Conservation (phyloP, 2,797 vertebrate genomes). For the Anomalospiza imberbis region DNA sequence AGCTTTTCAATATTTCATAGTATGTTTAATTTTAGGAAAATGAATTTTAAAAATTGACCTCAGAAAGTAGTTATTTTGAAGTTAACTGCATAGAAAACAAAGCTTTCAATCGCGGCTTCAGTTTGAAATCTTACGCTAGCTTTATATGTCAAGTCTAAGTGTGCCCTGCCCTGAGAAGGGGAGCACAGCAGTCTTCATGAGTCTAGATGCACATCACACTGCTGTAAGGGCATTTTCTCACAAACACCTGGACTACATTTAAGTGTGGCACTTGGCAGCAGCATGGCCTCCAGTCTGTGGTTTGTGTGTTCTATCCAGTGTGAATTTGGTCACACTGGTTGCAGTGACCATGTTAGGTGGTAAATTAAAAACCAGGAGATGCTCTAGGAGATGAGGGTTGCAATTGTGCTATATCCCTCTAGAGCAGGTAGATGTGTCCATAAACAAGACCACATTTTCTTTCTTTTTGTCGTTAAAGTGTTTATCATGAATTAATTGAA, state of each 20-base stretch:
- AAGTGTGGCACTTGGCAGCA: not conserved
- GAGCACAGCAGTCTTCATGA: not conserved
- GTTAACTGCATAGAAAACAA: not conserved
- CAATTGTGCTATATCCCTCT: not conserved
- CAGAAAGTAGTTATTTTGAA: not conserved
- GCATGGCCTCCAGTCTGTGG: fast-evolving
- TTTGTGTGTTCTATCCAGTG: fast-evolving
- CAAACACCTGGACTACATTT: not conserved
- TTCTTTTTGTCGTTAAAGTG: not conserved
- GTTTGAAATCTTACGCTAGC: not conserved
- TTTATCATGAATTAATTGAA: not conserved
- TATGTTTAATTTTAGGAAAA: not conserved
- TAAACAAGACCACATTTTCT: not conserved
- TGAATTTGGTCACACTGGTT: not conserved
- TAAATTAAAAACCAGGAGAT: not conserved
- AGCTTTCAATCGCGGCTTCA: not conserved
- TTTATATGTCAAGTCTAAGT: not conserved
- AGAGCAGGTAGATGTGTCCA: not conserved
- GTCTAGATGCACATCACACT: not conserved
- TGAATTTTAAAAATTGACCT: not conserved
- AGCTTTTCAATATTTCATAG: not conserved
- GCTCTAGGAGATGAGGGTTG: not conserved
- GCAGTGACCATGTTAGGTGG: not conserved
- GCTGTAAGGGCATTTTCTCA: not conserved
- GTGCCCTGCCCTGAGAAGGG: not conserved